Percentiles rank a stretch among this genome's conserved stretches.
Evolutionary conservation across 2,797 vertebrate species (phyloP).

Genomic region (Stomatorhinus walkeri): DNA sequence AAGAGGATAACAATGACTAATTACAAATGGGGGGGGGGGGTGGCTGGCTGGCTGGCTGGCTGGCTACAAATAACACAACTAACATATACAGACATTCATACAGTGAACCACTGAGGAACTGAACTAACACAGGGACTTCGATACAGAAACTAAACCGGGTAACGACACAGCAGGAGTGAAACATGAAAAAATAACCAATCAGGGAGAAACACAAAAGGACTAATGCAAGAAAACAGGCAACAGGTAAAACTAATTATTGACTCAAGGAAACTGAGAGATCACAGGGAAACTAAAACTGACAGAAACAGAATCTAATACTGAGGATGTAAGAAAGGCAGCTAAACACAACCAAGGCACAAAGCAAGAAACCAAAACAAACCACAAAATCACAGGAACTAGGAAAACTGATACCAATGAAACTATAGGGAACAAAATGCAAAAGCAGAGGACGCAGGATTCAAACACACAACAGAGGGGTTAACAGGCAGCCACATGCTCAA

Average conservation of each 20-base stretch:
- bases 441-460: background rate
- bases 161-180: background rate
- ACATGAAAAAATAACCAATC: background rate
- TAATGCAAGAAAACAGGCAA: background rate
- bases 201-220: background rate
- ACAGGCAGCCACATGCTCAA: background rate
- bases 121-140: background rate
- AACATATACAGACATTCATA: background rate
- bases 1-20: background rate
- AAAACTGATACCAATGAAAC: background rate
- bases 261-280: background rate
- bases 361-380: background rate
- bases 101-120: background rate
- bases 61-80: background rate
- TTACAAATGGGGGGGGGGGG: background rate
- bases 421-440: background rate
- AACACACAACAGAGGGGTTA: background rate
- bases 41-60: too few species aligned
- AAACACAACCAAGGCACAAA: background rate
- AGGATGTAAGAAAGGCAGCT: background rate
- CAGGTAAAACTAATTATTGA: background rate
- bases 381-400: background rate
- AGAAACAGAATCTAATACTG: background rate
- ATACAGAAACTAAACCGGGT: background rate
- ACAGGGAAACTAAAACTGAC: background rate